phyloP scores from a whole-genome alignment of 2,797 vertebrate species.

The Setipinna tenuifilis region DNA sequence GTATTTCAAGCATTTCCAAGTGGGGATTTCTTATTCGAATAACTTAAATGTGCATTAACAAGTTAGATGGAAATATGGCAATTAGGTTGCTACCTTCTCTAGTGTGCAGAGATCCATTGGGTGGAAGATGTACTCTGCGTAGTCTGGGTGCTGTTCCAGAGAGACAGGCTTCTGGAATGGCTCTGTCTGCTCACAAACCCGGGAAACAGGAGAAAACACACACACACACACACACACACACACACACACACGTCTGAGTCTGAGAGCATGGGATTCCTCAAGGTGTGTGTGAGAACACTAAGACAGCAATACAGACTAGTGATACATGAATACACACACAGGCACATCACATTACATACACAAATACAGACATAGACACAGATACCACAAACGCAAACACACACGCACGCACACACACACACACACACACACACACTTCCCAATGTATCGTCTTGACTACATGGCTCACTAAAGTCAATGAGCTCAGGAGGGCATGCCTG shows the following conservation, averaged over 20 bases:
- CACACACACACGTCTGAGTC: background rate
- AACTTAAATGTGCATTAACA: background rate
- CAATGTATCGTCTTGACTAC: background rate
- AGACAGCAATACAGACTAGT: background rate
- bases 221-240: conserved; percentile 23
- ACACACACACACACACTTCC: background rate
- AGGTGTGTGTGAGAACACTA: background rate
- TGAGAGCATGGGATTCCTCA: too few relatives aligned
- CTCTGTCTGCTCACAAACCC: conserved; percentile 83
- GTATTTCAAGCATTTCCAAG: too few relatives aligned
- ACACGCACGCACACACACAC: background rate
- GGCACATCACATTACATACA: background rate
- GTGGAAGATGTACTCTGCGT: conserved; percentile 98
- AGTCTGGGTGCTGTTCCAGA: conserved; percentile 96
- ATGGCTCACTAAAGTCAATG: background rate
- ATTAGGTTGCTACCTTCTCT: conserved; percentile 86
- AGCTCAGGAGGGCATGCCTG: background rate
- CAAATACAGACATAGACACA: background rate
- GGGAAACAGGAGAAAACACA: background rate
- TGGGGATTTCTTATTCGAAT: too few relatives aligned
- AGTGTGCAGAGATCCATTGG: conserved; percentile 97
- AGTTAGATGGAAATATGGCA: background rate
- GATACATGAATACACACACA: background rate
- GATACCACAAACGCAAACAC: background rate
- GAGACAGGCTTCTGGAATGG: conserved; percentile 98